Base-by-base conservation (phyloP, 2,113 vertebrate species). In the Trochalopteron elliotii region DNA sequence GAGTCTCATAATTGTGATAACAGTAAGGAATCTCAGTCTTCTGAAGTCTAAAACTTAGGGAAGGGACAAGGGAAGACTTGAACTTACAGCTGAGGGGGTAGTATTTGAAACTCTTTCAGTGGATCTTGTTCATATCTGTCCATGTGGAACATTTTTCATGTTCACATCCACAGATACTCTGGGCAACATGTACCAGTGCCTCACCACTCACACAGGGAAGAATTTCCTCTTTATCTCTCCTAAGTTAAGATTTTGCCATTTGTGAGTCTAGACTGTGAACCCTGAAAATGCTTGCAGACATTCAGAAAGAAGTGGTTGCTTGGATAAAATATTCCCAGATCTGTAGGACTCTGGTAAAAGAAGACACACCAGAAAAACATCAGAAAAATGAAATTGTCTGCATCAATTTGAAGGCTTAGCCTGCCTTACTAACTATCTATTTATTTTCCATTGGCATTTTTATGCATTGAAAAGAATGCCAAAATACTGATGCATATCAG, bases 301-400 rank as follows among this genome's bases (percentile, higher is more conserved):
- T 72, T 83, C 33, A 77, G n/a, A 11, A 87, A 83, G 9, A 65
- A 11, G 5, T 28, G 23, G 15, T 18, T 65, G 2, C 6, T 81
- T 49, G 28, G 8, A 37, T 52, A 37, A 75, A 78, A 28, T 28
- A 7, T 79, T 91, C 18, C 12, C 31, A 53, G 20, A 28, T 37
- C 27, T 79, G 5, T 55, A 49, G 15, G 53, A 76, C 18, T 15
- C 11, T 56, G 14, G 25, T 39, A 59, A 80, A 85, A 79, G 39
- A 57, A 10, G 15, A 69, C 20, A 22, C 1, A 2, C 2, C 8
- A 59, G 39, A 24, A 0, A 2, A 59, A 8, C 12, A 57, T 11
- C 16, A 80, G 37, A 68, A 56, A 82, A 88, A 80, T 20, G 1
- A 72, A 81, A 67, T 22, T 35, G 7, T 55, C 16, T 74, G 21